These are phyloP conservation scores for Callopanchax toddi DNA, from an alignment of 2,113 vertebrate genomes.

Conservation along the genomic window DNA sequence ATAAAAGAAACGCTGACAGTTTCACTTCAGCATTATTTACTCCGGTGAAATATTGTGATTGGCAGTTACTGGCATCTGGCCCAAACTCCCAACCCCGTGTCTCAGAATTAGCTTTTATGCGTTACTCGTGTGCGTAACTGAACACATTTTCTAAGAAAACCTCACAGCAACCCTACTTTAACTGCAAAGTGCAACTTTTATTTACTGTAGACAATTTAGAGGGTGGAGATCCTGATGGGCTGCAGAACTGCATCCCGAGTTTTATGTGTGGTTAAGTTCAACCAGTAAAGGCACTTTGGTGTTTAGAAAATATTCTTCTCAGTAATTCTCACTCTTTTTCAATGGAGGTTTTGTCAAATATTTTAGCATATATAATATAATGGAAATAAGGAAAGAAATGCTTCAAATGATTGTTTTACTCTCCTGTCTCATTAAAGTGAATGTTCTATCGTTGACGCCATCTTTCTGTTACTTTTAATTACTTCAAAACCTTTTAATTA, in stretches of 20 bases:
- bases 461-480: no score
- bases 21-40: slow-evolving; percentile 48
- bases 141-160: not conserved
- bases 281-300: not conserved
- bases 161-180: not conserved
- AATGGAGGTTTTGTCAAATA: no score
- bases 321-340: no score
- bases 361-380: no score
- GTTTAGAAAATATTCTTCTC: not conserved
- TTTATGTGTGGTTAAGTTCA: not conserved
- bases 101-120: not conserved
- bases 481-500: no score
- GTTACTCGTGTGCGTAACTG: not conserved
- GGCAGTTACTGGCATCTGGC: not conserved
- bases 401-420: no score
- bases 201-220: slow-evolving; percentile 1
- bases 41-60: slow-evolving; percentile 12
- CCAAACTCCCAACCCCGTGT: not conserved
- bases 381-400: no score
- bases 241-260: not conserved
- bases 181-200: not conserved
- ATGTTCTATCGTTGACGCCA: no score
- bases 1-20: slow-evolving; percentile 37
- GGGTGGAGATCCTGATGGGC: not conserved
- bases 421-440: no score